phyloP scores from a whole-genome alignment of 2,797 vertebrate species.

The Esox masquinongy region DNA sequence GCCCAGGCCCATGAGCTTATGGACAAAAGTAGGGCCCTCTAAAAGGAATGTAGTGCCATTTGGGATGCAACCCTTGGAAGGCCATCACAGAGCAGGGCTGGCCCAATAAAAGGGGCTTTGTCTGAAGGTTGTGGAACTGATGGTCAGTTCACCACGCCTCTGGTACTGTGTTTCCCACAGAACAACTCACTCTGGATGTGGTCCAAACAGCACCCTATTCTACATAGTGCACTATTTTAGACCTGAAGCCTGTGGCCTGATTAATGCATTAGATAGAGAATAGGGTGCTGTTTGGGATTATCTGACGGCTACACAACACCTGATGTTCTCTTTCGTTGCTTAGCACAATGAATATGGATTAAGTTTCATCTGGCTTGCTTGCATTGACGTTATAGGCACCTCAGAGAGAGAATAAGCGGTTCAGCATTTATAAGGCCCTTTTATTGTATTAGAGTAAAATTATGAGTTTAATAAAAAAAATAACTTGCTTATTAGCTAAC shows the following conservation, averaged over 20 bases:
- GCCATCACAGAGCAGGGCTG: conserved; percentile 2
- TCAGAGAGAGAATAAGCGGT: neutral
- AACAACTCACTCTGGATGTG: conserved; percentile 15
- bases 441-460: too few relatives aligned
- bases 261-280: neutral
- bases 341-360: conserved; percentile 18
- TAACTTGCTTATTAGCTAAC: neutral
- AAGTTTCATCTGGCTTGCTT: neutral
- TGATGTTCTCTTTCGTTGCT: conserved; percentile 9
- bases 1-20: neutral
- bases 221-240: neutral
- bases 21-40: neutral
- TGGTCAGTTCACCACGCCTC: conserved; percentile 46
- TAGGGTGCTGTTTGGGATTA: neutral
- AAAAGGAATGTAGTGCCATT: neutral
- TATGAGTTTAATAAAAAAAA: neutral
- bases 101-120: conserved; percentile 32
- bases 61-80: neutral
- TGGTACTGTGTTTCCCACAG: conserved; percentile 52
- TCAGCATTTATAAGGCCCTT: too few relatives aligned
- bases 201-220: neutral
- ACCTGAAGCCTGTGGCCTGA: neutral
- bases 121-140: conserved; percentile 14
- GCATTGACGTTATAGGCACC: neutral
- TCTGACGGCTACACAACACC: conserved; percentile 12